These are phyloP conservation scores for Alviniconcha marisindica DNA, from an alignment of 1,140 invertebrate genomes.

Conservation along the genomic window DNA sequence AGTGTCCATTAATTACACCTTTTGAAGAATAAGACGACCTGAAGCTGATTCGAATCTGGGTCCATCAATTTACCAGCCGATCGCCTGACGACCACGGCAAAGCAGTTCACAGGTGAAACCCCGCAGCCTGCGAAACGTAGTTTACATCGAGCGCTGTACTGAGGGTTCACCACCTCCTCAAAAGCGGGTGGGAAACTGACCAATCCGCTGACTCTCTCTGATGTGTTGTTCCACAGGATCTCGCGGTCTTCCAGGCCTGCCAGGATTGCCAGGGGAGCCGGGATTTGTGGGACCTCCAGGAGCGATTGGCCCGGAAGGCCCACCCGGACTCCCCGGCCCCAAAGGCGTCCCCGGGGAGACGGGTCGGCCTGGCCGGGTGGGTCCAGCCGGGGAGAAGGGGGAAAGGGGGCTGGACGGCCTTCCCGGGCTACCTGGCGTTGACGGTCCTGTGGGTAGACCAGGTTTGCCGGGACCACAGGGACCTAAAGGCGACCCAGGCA, in stretches of 20 bases:
- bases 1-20: no score
- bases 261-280: slow-evolving; percentile 50
- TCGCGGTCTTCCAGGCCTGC: slow-evolving; percentile 47
- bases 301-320: neutral
- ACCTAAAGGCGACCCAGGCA: slow-evolving; percentile 53
- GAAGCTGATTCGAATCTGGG: no score
- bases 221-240: slow-evolving; percentile 21
- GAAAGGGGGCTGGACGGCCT: slow-evolving; percentile 40
- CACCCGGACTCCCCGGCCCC: neutral
- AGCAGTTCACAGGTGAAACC: no score
- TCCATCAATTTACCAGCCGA: no score
- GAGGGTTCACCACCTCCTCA: no score
- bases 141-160: slow-evolving; percentile 45
- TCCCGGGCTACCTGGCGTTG: slow-evolving; percentile 39
- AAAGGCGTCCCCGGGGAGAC: slow-evolving; percentile 34
- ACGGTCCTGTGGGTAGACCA: slow-evolving; percentile 39
- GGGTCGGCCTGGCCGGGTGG: slow-evolving; percentile 48
- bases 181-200: no score
- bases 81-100: no score
- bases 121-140: no score
- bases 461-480: slow-evolving; percentile 52
- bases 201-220: no score
- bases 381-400: slow-evolving; percentile 50
- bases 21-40: no score
- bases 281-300: slow-evolving; percentile 45